Base-by-base conservation (phyloP, 2,888 invertebrate genomes). In the Cerceris ruficornis region DNA sequence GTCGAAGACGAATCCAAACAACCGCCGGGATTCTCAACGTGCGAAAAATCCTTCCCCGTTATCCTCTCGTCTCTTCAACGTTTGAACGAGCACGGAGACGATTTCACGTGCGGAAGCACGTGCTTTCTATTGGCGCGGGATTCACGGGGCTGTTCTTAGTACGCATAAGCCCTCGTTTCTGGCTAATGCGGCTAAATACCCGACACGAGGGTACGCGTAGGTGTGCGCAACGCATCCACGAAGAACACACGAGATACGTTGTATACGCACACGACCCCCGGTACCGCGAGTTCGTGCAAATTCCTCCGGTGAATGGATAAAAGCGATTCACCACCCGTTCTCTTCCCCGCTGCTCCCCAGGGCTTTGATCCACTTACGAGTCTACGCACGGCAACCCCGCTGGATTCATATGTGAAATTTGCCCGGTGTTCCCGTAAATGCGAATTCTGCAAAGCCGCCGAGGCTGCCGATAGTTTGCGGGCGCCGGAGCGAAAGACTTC, bases 361-460 rank as follows among this genome's bases (percentile, higher is more conserved):
- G 68, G 77, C 69, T 82, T 73, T 80, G 73, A 85, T 83, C 77
- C 73, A 78, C 74, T 78, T 68, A 73, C 50, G 59, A 13, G 65
- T 41, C n/a, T 8, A 7, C 41, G 58, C 55, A 13, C 13, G 15
- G 17, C 64, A 55, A 41, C 14, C 43, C 42, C 13, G n/a, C n/a
- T 28, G 28, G 49, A 58, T 66, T 57, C 66, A 59, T 52, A 66
- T 67, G 58, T 67, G 59, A 52, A 43, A 67, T n/a, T n/a, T n/a
- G n/a, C n/a, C n/a, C n/a, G n/a, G n/a, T n/a, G n/a, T n/a, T n/a
- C n/a, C n/a, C n/a, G n/a, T n/a, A n/a, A n/a, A n/a, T n/a, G n/a
- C n/a, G n/a, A n/a, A n/a, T n/a, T n/a, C n/a, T n/a, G n/a, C n/a
- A n/a, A n/a, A n/a, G n/a, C n/a, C n/a, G n/a, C n/a, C n/a, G n/a